phyloP scores from a whole-genome alignment of 2,888 invertebrate genomes.

The Gibbula magus region DNA sequence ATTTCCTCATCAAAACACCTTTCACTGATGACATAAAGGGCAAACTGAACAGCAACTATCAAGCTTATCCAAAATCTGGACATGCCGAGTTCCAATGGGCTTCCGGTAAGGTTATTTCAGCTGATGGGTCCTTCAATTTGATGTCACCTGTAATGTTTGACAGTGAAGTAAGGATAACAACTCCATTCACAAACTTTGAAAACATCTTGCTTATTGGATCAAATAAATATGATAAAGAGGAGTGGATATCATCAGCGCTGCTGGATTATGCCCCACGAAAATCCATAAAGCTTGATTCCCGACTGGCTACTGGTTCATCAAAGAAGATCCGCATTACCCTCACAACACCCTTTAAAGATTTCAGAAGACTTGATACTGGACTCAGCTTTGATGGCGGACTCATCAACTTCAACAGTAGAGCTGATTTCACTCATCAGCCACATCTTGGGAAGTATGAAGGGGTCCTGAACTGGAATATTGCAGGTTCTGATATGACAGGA shows the following conservation, averaged over 20 bases:
- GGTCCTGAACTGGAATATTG: slow-evolving; percentile 30
- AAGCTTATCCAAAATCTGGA: slow-evolving; percentile 43
- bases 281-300: slow-evolving; percentile 20
- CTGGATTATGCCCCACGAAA: slow-evolving; percentile 37
- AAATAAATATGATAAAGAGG: slow-evolving; percentile 33
- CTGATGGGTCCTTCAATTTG: slow-evolving; percentile 45
- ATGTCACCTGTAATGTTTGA: slow-evolving; percentile 30
- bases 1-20: slow-evolving; percentile 42
- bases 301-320: background rate
- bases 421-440: slow-evolving; percentile 45
- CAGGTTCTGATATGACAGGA: slow-evolving; percentile 32
- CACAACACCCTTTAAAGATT: slow-evolving; percentile 31
- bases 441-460: slow-evolving; percentile 37
- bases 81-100: slow-evolving; percentile 40
- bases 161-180: slow-evolving; percentile 37
- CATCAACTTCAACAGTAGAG: slow-evolving; percentile 32
- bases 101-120: slow-evolving; percentile 35
- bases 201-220: slow-evolving; percentile 33
- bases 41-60: slow-evolving; percentile 40
- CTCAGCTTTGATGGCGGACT: slow-evolving; percentile 17
- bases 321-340: slow-evolving; percentile 30
- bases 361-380: slow-evolving; percentile 33
- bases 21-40: slow-evolving; percentile 38
- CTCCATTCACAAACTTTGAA: slow-evolving; percentile 33
- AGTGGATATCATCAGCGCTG: slow-evolving; percentile 28